phyloP scores from a whole-genome alignment of 1,140 invertebrate species.

The Odontomachus brunneus region DNA sequence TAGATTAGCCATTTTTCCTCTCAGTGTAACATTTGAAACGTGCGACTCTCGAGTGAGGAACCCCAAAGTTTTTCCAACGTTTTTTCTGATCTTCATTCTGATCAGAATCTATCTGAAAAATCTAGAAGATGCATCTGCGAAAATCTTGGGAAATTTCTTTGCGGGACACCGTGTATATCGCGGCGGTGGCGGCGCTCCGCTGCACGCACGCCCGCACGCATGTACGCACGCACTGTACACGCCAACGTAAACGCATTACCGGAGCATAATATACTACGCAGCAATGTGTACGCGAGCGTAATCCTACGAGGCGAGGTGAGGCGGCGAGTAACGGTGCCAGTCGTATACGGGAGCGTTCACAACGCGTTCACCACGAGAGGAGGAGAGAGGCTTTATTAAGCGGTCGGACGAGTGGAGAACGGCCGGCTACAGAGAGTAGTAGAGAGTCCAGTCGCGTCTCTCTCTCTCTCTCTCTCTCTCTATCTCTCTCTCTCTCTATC shows the following conservation, averaged over 20 bases:
- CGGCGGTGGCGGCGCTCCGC: background rate
- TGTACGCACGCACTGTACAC: slow-evolving; percentile 13
- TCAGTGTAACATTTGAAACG: too few species aligned
- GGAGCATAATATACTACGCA: slow-evolving; percentile 54
- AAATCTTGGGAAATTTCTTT: too few species aligned
- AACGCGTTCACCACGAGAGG: background rate
- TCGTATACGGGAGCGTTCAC: slow-evolving; percentile 65
- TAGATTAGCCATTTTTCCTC: too few species aligned
- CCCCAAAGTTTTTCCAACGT: too few species aligned
- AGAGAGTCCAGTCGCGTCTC: background rate
- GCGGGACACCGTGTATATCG: slow-evolving; percentile 34
- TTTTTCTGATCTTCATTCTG: too few species aligned
- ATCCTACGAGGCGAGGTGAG: slow-evolving; percentile 21
- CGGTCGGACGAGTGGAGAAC: slow-evolving; percentile 30
- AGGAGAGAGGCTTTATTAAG: slow-evolving; percentile 42
- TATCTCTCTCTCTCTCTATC: too few species aligned
- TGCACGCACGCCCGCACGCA: too few species aligned
- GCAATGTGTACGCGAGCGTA: slow-evolving; percentile 55
- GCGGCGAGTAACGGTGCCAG: slow-evolving; percentile 70
- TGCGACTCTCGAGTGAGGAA: too few species aligned
- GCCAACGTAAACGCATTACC: slow-evolving; percentile 66
- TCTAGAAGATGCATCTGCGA: too few species aligned
- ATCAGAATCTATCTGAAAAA: too few species aligned
- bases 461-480: background rate
- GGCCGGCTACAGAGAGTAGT: background rate